These are phyloP conservation scores for Alcedo atthis DNA, from an alignment of 2,797 vertebrate species.

Conservation along the genomic window DNA sequence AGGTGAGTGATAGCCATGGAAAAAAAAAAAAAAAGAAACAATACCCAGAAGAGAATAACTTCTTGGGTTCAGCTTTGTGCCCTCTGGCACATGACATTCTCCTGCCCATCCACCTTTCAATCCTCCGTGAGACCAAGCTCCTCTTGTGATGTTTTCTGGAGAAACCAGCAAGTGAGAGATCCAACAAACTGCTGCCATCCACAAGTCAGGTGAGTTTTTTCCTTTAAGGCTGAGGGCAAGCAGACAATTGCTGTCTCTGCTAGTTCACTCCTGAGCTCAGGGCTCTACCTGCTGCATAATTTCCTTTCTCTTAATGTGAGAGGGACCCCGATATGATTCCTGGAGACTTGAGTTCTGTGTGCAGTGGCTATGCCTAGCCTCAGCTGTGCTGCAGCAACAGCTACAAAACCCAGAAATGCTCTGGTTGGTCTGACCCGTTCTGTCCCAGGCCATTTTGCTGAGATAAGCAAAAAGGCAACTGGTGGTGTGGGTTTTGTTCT, in stretches of 20 bases:
- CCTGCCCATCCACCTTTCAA: background rate
- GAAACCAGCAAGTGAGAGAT: background rate
- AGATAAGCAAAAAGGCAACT: constrained; percentile 35
- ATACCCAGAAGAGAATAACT: background rate
- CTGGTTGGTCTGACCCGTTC: background rate
- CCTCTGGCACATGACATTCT: background rate
- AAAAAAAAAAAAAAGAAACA: background rate
- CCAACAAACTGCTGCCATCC: background rate
- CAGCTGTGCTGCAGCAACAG: background rate
- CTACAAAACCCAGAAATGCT: background rate
- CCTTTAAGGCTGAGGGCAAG: background rate
- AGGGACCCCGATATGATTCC: background rate
- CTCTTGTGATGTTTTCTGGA: background rate
- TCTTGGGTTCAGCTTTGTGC: background rate
- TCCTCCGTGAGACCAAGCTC: background rate
- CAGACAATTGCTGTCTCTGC: background rate
- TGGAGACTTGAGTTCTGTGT: background rate
- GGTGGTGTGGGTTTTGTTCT: constrained; percentile 1
- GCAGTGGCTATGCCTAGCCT: background rate
- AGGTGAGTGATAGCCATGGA: background rate
- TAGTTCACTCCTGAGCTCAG: background rate
- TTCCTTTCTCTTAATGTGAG: background rate
- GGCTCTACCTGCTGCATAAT: background rate
- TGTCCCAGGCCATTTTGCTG: background rate
- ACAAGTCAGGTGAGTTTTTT: background rate